These are phyloP conservation scores for Amyelois transitella DNA, from an alignment of 1,140 invertebrate species.

Conservation along the genomic window DNA sequence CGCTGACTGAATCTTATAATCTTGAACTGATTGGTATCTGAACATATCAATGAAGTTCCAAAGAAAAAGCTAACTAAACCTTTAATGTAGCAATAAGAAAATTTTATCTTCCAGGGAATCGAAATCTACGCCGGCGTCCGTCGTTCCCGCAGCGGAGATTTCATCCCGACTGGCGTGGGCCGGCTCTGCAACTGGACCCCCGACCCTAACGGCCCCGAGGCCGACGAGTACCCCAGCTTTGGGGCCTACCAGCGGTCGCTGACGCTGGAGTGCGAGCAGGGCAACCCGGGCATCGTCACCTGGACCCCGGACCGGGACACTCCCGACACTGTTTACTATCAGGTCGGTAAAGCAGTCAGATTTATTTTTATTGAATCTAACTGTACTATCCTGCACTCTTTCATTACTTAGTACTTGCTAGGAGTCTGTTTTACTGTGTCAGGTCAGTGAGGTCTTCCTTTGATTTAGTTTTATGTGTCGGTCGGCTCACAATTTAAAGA, in stretches of 20 bases:
- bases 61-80: too few species aligned
- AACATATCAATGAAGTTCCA: too few species aligned
- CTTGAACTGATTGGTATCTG: too few species aligned
- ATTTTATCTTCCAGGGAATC: conserved; percentile 76
- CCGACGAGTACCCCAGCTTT: conserved; percentile 89
- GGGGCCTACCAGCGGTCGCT: conserved; percentile 91
- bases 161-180: conserved; percentile 83
- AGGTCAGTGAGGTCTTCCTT: too few species aligned
- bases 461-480: too few species aligned
- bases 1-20: too few species aligned
- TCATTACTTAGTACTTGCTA: too few species aligned
- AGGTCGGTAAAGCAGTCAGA: conserved; percentile 75
- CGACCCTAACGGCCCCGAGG: conserved; percentile 80
- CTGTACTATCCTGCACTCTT: too few species aligned
- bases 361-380: background rate
- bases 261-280: conserved; percentile 86
- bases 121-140: conserved; percentile 87
- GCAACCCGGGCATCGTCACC: conserved; percentile 87
- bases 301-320: conserved; percentile 92
- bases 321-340: conserved; percentile 94
- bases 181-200: conserved; percentile 91
- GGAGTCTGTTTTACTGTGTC: too few species aligned
- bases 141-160: conserved; percentile 78
- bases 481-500: too few species aligned
- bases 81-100: background rate